phyloP scores from a whole-genome alignment of 2,113 vertebrate species.

The Struthio camelus region DNA sequence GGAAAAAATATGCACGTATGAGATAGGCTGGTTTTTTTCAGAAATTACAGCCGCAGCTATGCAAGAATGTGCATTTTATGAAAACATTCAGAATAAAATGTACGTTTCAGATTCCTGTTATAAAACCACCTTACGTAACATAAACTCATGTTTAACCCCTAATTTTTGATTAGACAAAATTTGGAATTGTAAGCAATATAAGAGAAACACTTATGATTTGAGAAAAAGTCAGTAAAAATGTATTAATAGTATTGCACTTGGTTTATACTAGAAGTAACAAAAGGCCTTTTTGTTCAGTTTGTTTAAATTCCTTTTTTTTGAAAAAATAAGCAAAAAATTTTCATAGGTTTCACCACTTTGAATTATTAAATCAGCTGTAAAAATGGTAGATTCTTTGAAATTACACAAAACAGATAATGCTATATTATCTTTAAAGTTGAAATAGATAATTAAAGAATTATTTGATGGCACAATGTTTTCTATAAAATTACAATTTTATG shows the following conservation, averaged over 20 bases:
- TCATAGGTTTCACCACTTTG: neutral
- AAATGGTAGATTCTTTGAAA: neutral
- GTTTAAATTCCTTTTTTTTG: neutral
- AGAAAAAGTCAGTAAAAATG: neutral
- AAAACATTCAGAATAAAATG: neutral
- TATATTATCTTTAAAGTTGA: neutral
- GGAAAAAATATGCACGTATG: neutral
- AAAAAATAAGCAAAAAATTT: neutral
- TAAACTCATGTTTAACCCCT: neutral
- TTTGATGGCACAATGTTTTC: neutral
- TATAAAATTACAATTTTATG: neutral
- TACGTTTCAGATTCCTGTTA: neutral
- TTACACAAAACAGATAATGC: rapidly evolving
- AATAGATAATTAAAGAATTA: neutral
- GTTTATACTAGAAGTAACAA: neutral
- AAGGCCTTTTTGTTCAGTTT: rapidly evolving
- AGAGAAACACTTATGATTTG: neutral
- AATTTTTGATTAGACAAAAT: neutral
- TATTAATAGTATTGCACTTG: neutral
- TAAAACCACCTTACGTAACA: neutral
- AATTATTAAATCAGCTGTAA: neutral
- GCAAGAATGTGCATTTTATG: neutral
- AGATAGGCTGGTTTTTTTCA: neutral
- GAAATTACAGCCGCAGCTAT: neutral
- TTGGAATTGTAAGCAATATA: neutral